Base-by-base conservation (phyloP, 1,140 invertebrate species). In the Bombus soroeensis region DNA sequence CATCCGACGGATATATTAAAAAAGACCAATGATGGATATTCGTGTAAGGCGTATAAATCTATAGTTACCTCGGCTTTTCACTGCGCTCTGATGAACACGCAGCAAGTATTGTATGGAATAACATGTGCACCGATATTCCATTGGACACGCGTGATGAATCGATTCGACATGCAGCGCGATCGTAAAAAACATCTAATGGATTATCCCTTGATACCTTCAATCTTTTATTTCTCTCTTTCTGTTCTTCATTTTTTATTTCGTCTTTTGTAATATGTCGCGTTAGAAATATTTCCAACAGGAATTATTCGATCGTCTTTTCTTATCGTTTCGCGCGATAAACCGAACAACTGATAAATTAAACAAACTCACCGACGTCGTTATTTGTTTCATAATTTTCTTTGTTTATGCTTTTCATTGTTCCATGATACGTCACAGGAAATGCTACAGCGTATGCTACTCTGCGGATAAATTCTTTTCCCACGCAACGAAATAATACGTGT, bases 1-100 rank as follows among this genome's bases (percentile, higher is more conserved):
- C 68, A 70, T 70, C 66, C 66, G 64, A 34, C n/a, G 28, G 37
- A 41, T 18, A 47, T 64, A 80, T 84, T 84, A 81, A 85, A 84
- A 39, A 53, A 47, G 41, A 34, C 37, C 64, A 39, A 71, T 71
- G 47, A 71, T 71, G 75, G 75, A 71, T 77, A 76, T n/a, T 57
- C 66, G 75, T 34, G 74, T 41, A 84, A 84, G 74, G 72, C 64
- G 25, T 32, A 78, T 71, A 89, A 89, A 89, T 86, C 83, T 74
- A 47, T 32, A 62, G 43, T 41, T 59, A 64, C n/a, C 62, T 34
- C 28, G 39, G 34, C 57, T 77, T 79, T 88, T 53, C 66, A 78
- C 13, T 71, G 57, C 59, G 62, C 53, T 15, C 32, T 43, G 80
- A 72, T 71, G 62, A 66, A 88, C 64, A 57, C 47, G 53, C 41